Conservation (phyloP, 2,797 vertebrate species). For the Paratrypauchen microcephalus region DNA sequence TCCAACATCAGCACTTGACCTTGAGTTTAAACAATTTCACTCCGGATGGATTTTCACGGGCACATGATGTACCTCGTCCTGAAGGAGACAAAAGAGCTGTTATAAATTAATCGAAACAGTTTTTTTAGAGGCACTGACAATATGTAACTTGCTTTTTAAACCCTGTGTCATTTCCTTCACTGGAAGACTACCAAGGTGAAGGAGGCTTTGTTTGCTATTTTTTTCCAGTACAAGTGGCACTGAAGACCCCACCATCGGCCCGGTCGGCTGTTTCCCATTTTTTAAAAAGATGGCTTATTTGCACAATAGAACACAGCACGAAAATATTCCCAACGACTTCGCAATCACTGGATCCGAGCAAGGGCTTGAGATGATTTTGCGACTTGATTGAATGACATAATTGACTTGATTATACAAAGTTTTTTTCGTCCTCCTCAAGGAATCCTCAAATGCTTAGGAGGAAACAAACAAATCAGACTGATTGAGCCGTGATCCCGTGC, state of each 20-base stretch:
- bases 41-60: slow-evolving; percentile 68
- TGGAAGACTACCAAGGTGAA: slow-evolving; percentile 54
- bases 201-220: slow-evolving; percentile 58
- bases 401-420: slow-evolving; percentile 82
- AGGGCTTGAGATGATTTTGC: slow-evolving; percentile 73
- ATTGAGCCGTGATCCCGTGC: slow-evolving; percentile 75
- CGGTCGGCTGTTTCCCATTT: slow-evolving; percentile 40
- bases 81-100: slow-evolving; percentile 64
- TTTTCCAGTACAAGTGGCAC: slow-evolving; percentile 36
- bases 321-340: slow-evolving; percentile 71
- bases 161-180: slow-evolving; percentile 39
- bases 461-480: slow-evolving; percentile 85
- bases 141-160: slow-evolving; percentile 41
- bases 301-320: slow-evolving; percentile 57
- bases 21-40: slow-evolving; percentile 71
- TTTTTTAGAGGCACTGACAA: slow-evolving; percentile 36
- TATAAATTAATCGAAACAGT: slow-evolving; percentile 64
- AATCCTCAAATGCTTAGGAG: slow-evolving; percentile 76
- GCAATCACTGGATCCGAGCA: slow-evolving; percentile 76
- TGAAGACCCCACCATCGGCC: slow-evolving; percentile 38
- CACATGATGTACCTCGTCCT: slow-evolving; percentile 63
- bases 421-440: slow-evolving; percentile 67
- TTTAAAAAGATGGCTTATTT: slow-evolving; percentile 59
- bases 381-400: slow-evolving; percentile 84
- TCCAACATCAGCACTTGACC: slow-evolving; percentile 69